phyloP scores from a whole-genome alignment of 2,888 invertebrate genomes.

The Lasioglossum lativentre region DNA sequence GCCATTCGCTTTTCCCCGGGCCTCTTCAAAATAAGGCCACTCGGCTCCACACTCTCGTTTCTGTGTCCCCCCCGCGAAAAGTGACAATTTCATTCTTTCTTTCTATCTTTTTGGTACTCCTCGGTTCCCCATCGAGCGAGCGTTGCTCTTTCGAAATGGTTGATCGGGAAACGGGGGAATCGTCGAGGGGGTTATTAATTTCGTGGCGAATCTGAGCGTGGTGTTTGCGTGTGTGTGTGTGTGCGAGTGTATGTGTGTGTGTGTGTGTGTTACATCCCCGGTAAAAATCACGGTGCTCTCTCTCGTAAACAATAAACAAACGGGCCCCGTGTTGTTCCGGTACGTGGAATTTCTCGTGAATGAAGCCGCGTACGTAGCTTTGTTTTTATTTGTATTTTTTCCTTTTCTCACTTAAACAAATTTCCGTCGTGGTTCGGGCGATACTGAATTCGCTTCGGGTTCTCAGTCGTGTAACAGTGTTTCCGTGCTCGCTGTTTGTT shows the following conservation, averaged over 20 bases:
- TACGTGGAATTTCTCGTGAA: conserved; percentile 51
- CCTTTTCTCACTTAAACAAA: conserved; percentile 29
- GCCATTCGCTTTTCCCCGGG: conserved; percentile 76
- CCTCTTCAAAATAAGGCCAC: conserved; percentile 70
- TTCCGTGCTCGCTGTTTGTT: not conserved
- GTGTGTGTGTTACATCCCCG: not conserved
- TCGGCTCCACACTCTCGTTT: conserved; percentile 36
- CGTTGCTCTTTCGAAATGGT: not conserved
- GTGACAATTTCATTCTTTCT: not conserved
- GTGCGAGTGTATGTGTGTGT: no score
- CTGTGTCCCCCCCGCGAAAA: not conserved
- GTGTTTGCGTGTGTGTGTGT: not conserved
- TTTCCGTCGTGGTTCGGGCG: not conserved
- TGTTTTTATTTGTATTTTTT: not conserved
- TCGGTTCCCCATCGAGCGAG: not conserved
- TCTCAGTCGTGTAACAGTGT: not conserved
- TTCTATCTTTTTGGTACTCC: not conserved
- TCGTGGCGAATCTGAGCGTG: not conserved
- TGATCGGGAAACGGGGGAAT: not conserved
- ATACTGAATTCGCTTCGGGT: not conserved
- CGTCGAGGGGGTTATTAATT: conserved; percentile 13
- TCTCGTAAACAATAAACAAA: conserved; percentile 56
- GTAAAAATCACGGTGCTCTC: conserved; percentile 41
- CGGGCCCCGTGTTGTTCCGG: not conserved
- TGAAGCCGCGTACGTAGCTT: conserved; percentile 27